Conservation (phyloP, 1,140 invertebrate species). For the Heliconius congener region DNA sequence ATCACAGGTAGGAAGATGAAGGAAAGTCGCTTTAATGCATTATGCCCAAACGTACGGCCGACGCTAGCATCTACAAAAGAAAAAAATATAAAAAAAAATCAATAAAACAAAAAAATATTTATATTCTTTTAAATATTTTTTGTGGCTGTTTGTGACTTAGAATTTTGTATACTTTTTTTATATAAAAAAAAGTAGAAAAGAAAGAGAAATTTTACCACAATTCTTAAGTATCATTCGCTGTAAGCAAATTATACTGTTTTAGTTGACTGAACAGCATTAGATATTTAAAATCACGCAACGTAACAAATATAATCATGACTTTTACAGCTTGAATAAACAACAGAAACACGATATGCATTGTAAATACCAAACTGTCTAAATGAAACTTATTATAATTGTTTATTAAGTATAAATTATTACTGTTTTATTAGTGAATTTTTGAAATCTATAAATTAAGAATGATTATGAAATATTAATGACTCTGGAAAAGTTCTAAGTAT, state of each 20-base stretch:
- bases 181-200: not conserved
- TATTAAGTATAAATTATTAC: not conserved
- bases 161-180: not conserved
- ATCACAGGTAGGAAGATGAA: slow-evolving; percentile 83
- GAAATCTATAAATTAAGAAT: no score
- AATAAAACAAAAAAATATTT: not conserved
- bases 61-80: slow-evolving; percentile 56
- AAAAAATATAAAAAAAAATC: not conserved
- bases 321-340: not conserved
- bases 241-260: slow-evolving; percentile 14
- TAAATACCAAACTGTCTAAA: not conserved
- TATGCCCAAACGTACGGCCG: slow-evolving; percentile 83
- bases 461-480: no score
- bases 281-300: not conserved
- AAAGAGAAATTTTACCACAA: slow-evolving; percentile 11
- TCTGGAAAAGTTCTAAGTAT: no score
- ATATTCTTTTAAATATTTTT: no score
- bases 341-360: not conserved
- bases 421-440: not conserved
- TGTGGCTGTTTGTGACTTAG: not conserved
- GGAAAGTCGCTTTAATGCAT: slow-evolving; percentile 82
- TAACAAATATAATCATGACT: slow-evolving; percentile 1
- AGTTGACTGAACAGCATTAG: slow-evolving; percentile 7
- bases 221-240: not conserved
- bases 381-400: not conserved